Conservation (phyloP, 1,140 invertebrate species). For the Calycopis cecrops region DNA sequence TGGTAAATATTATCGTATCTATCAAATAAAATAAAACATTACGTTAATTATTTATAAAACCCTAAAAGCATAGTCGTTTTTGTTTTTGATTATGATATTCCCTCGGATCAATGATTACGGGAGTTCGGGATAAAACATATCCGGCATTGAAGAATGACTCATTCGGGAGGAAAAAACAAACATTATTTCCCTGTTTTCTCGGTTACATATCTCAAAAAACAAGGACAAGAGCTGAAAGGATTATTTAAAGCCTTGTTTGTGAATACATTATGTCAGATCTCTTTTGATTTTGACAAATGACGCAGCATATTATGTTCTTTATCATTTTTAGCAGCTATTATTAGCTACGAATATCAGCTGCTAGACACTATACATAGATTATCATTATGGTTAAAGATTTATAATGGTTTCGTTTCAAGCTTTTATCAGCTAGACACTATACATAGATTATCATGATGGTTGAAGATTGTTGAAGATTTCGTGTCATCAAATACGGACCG, state of each 20-base stretch:
- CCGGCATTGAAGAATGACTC: background rate
- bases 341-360: too few species aligned
- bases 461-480: too few species aligned
- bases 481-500: too few species aligned
- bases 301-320: too few species aligned
- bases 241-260: slow-evolving; percentile 3
- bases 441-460: too few species aligned
- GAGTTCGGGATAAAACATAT: slow-evolving; percentile 6
- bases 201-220: background rate
- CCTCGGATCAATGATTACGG: slow-evolving; percentile 4
- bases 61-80: background rate
- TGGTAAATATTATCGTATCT: too few species aligned
- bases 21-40: background rate
- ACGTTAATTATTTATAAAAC: background rate
- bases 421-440: too few species aligned
- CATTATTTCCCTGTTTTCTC: slow-evolving; percentile 1
- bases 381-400: too few species aligned
- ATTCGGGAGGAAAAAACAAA: slow-evolving; percentile 4
- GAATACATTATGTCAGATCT: background rate
- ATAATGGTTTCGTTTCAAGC: too few species aligned
- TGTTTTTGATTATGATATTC: slow-evolving; percentile 8
- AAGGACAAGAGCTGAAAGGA: background rate
- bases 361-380: too few species aligned
- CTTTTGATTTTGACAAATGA: background rate
- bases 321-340: too few species aligned